Evolutionary conservation across 2,888 invertebrate genomes (phyloP).

Genomic region (Eristalinus sepulchralis): DNA sequence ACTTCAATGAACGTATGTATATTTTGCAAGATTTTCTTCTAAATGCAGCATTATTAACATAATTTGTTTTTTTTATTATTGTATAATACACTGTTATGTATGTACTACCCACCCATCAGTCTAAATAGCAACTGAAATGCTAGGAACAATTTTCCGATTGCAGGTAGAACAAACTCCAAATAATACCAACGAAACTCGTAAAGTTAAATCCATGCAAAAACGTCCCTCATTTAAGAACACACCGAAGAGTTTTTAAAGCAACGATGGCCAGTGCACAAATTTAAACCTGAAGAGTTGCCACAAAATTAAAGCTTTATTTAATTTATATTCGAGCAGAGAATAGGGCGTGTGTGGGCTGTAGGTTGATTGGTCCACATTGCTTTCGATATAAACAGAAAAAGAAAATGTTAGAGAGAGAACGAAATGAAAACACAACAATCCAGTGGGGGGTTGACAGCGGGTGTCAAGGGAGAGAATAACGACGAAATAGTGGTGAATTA

Average conservation of each 20-base stretch:
- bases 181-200: constrained; percentile 5
- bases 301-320: constrained; percentile 66
- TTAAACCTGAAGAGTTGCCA: constrained; percentile 46
- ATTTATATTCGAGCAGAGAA: constrained; percentile 48
- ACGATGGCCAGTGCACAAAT: not conserved
- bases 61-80: too few relatives aligned
- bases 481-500: constrained; percentile 55
- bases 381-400: constrained; percentile 41
- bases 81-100: constrained; percentile 36
- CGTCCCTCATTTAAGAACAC: constrained; percentile 36
- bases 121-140: not conserved
- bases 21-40: constrained; percentile 54
- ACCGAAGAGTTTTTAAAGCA: constrained; percentile 32
- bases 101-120: not conserved
- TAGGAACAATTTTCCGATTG: constrained; percentile 27
- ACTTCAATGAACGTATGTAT: too few relatives aligned
- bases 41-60: too few relatives aligned
- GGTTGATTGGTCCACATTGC: constrained; percentile 65
- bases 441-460: not conserved
- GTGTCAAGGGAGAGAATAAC: not conserved
- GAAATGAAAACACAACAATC: constrained; percentile 64
- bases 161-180: constrained; percentile 40
- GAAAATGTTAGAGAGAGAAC: constrained; percentile 11
- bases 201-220: constrained; percentile 35
- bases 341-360: constrained; percentile 31